phyloP scores from a whole-genome alignment of 2,888 invertebrate genomes.

The Callimorpha dominula region DNA sequence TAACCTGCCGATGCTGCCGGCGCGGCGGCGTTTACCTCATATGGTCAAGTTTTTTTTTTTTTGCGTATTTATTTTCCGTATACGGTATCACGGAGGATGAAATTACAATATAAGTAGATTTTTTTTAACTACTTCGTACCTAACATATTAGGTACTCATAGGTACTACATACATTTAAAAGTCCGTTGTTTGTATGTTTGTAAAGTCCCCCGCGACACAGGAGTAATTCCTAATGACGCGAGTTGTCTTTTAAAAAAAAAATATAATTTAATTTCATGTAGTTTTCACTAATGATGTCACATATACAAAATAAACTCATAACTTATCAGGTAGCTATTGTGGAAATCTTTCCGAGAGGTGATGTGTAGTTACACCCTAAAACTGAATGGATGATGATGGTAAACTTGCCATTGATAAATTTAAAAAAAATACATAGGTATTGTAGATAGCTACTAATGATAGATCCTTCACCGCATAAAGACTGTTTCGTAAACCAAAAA shows the following conservation, averaged over 20 bases:
- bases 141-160: background rate
- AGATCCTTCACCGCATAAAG: background rate
- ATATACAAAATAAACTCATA: too few relatives aligned
- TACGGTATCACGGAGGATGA: background rate
- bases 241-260: too few relatives aligned
- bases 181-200: too few relatives aligned
- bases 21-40: constrained; percentile 1
- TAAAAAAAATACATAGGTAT: too few relatives aligned
- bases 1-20: background rate
- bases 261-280: too few relatives aligned
- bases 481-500: background rate
- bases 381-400: too few relatives aligned
- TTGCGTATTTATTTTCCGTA: constrained; percentile 10
- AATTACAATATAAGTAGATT: background rate
- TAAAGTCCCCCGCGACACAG: too few relatives aligned
- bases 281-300: too few relatives aligned
- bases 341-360: background rate
- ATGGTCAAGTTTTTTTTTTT: constrained; percentile 16
- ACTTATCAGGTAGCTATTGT: background rate
- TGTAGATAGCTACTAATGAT: too few relatives aligned
- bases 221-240: too few relatives aligned
- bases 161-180: background rate
- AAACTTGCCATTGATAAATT: background rate
- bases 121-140: background rate
- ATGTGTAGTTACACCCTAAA: background rate